These are phyloP conservation scores for Lampropteryx suffumata DNA, from an alignment of 2,888 invertebrate species.

Conservation along the genomic window DNA sequence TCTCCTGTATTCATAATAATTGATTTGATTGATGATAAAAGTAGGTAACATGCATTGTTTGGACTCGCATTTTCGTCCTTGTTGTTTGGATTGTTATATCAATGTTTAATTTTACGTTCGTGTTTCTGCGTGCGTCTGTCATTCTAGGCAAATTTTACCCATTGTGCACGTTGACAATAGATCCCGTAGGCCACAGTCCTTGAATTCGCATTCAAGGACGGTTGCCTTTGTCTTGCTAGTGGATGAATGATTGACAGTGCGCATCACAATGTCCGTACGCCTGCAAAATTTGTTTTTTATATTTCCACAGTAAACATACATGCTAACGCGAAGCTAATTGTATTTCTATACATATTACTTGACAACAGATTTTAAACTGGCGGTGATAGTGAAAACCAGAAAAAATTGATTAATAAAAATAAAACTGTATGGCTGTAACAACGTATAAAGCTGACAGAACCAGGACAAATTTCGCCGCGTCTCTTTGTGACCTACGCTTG, in stretches of 20 bases:
- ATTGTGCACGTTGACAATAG: slow-evolving; percentile 74
- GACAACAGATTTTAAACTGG: no score
- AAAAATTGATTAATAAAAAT: no score
- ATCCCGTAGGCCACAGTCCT: slow-evolving; percentile 74
- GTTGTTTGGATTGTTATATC: slow-evolving; percentile 40
- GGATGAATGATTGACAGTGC: slow-evolving; percentile 32
- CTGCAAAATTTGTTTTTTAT: no score
- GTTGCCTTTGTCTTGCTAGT: slow-evolving; percentile 60
- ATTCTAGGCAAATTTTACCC: slow-evolving; percentile 69
- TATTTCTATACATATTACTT: no score
- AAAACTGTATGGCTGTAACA: background rate
- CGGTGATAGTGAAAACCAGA: no score
- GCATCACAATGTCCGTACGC: slow-evolving; percentile 9
- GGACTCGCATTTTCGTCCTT: no score
- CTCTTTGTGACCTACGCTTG: slow-evolving; percentile 54
- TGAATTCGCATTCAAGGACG: slow-evolving; percentile 81
- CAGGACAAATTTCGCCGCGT: slow-evolving; percentile 53
- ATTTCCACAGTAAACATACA: no score
- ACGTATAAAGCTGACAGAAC: slow-evolving; percentile 33
- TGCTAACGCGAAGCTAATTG: no score
- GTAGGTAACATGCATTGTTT: background rate
- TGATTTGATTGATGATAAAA: no score
- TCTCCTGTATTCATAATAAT: no score
- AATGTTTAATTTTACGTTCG: slow-evolving; percentile 46
- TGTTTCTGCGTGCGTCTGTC: slow-evolving; percentile 60